A percentile compares a stretch with the other conserved stretches of the same genome.
phyloP scores from a whole-genome alignment of 2,888 invertebrate species.

The Pegoplata infirma region DNA sequence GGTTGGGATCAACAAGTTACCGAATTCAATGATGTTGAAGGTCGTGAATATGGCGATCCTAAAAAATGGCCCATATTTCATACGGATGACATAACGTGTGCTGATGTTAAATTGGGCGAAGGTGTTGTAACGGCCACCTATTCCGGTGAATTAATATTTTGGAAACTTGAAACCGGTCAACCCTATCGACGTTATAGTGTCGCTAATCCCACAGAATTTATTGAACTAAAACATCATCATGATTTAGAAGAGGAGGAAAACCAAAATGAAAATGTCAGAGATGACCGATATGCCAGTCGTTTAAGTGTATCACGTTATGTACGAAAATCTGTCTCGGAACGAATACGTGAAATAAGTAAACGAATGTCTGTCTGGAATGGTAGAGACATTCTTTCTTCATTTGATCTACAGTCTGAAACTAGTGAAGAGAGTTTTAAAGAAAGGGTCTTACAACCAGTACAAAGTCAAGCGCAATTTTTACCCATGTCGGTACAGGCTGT shows the following conservation, averaged over 20 bases:
- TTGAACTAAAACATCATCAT: constrained; percentile 69
- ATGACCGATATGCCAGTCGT: constrained; percentile 45
- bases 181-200: constrained; percentile 81
- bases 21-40: constrained; percentile 81
- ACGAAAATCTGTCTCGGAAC: constrained; percentile 66
- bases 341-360: constrained; percentile 56
- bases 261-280: too few relatives aligned
- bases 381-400: too few relatives aligned
- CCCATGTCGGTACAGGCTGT: constrained; percentile 83
- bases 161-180: constrained; percentile 90
- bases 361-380: not conserved
- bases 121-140: constrained; percentile 86
- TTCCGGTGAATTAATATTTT: constrained; percentile 88
- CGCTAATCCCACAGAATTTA: constrained; percentile 75
- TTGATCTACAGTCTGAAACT: too few relatives aligned
- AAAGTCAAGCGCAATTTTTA: constrained; percentile 68
- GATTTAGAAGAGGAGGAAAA: constrained; percentile 51
- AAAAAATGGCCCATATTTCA: constrained; percentile 87
- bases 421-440: too few relatives aligned
- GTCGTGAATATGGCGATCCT: constrained; percentile 80
- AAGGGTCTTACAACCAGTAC: too few relatives aligned
- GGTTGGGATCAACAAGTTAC: constrained; percentile 88
- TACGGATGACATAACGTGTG: constrained; percentile 86
- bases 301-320: constrained; percentile 65
- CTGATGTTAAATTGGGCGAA: constrained; percentile 83